Percentiles rank a stretch among this genome's conserved stretches.
Conservation (phyloP, 2,888 invertebrate species). For the Cephus spinipes region DNA sequence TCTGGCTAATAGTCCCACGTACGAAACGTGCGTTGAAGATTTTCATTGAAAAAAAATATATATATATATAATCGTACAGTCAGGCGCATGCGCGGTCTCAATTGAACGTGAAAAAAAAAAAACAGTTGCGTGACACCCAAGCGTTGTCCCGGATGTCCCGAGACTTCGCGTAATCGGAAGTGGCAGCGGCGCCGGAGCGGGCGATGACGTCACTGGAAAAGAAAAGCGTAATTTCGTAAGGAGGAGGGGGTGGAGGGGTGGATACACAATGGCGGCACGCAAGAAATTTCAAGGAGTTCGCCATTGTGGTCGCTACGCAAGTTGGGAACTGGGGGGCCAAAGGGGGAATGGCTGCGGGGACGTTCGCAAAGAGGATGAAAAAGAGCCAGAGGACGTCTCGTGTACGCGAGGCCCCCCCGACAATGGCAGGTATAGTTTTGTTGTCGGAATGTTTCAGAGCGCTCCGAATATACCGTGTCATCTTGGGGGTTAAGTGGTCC, state of each 20-base stretch:
- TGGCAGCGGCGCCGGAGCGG: background rate
- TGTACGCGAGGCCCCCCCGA: slow-evolving; percentile 29
- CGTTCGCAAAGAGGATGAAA: slow-evolving; percentile 25
- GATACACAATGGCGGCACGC: slow-evolving; percentile 26
- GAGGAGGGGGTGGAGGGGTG: background rate
- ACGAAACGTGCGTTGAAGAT: background rate
- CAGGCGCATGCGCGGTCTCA: background rate
- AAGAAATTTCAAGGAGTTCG: slow-evolving; percentile 55
- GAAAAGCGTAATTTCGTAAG: slow-evolving; percentile 33
- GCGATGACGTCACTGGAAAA: background rate
- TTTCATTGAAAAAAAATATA: background rate
- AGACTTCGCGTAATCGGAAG: background rate
- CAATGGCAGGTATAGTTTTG: slow-evolving; percentile 39
- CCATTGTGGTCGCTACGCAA: slow-evolving; percentile 34
- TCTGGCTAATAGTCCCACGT: slow-evolving; percentile 5
- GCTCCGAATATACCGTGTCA: slow-evolving; percentile 42
- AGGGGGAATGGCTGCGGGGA: background rate
- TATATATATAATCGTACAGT: background rate
- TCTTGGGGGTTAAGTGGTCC: slow-evolving; percentile 56
- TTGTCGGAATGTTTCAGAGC: slow-evolving; percentile 36
- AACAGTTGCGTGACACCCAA: background rate
- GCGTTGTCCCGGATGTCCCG: background rate
- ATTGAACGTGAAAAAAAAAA: background rate
- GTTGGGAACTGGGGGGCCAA: background rate
- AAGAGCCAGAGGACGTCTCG: slow-evolving; percentile 24